These are phyloP conservation scores for Coptodon rendalli DNA, from an alignment of 2,113 vertebrate genomes.

Conservation along the genomic window DNA sequence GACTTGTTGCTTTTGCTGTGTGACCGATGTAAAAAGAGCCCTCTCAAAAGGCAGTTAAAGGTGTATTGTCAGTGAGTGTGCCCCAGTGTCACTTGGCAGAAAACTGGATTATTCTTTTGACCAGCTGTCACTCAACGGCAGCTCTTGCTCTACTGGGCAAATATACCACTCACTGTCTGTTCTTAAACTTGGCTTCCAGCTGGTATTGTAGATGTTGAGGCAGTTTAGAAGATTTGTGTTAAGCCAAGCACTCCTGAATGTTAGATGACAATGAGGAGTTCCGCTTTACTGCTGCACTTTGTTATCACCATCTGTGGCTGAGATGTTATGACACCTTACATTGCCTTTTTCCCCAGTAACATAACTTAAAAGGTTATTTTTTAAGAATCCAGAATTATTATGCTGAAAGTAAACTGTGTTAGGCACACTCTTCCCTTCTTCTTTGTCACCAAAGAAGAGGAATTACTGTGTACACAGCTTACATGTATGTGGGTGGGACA, in stretches of 20 bases:
- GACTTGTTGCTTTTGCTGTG: not conserved
- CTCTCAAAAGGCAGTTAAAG: not conserved
- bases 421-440: not conserved
- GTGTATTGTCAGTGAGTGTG: not conserved
- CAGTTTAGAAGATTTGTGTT: not conserved
- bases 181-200: not conserved
- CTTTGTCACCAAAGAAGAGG: not conserved
- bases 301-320: not conserved
- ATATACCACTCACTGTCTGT: not conserved
- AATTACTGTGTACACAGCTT: not conserved
- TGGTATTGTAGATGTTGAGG: not conserved
- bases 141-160: not conserved
- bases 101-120: not conserved
- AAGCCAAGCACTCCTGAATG: not conserved
- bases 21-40: not conserved
- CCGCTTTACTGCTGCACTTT: not conserved
- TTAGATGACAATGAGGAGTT: not conserved
- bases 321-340: not conserved
- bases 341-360: not conserved
- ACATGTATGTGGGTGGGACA: not conserved
- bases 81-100: not conserved
- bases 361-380: not conserved
- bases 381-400: not conserved
- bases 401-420: not conserved
- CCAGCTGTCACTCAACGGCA: not conserved